Percentiles rank a stretch among this genome's conserved stretches.
phyloP scores from a whole-genome alignment of 1,140 invertebrate species.

The Drosophila elegans region DNA sequence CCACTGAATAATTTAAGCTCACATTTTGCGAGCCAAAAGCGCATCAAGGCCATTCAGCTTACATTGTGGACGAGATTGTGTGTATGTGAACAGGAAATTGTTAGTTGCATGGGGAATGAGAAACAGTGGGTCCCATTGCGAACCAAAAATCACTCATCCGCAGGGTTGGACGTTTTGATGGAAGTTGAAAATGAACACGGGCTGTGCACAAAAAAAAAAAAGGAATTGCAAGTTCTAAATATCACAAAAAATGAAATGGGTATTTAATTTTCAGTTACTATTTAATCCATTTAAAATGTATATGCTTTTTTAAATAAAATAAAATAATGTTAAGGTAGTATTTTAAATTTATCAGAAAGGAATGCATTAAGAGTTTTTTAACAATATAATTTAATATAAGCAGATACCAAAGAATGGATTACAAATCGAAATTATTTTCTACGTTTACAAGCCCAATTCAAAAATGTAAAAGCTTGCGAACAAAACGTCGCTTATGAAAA shows the following conservation, averaged over 20 bases:
- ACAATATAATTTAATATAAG: too few relatives aligned
- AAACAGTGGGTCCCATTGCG: constrained; percentile 15
- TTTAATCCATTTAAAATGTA: too few relatives aligned
- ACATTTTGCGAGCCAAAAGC: constrained; percentile 68
- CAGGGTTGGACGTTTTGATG: not conserved
- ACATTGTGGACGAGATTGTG: constrained; percentile 39
- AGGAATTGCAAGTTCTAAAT: not conserved
- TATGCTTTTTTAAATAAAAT: too few relatives aligned
- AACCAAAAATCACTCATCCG: constrained; percentile 2
- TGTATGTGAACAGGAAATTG: constrained; percentile 48
- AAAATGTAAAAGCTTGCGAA: too few relatives aligned
- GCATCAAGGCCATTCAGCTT: constrained; percentile 46
- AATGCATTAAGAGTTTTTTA: too few relatives aligned
- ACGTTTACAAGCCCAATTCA: too few relatives aligned
- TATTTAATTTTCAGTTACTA: not conserved
- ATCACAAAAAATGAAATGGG: not conserved
- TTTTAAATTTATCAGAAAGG: too few relatives aligned
- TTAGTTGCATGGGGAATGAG: constrained; percentile 44
- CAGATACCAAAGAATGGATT: too few relatives aligned
- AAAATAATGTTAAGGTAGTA: too few relatives aligned
- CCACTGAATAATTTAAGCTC: constrained; percentile 75
- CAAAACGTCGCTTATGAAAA: too few relatives aligned
- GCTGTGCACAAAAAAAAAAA: not conserved
- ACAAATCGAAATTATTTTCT: too few relatives aligned
- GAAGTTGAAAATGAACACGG: not conserved